phyloP scores from a whole-genome alignment of 2,113 vertebrate genomes.

The Zapus hudsonius region DNA sequence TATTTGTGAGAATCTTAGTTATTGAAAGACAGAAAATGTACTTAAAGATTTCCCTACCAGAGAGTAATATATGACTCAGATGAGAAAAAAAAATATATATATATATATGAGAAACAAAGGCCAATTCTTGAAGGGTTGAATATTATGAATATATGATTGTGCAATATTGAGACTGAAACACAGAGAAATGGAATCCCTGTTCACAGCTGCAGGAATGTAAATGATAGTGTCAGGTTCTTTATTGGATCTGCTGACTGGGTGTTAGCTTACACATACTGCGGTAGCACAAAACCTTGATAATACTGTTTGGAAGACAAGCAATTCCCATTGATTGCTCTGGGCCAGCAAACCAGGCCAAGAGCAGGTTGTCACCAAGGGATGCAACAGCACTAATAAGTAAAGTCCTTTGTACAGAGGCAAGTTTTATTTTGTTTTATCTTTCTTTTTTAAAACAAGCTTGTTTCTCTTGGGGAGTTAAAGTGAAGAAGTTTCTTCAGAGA shows the following conservation, averaged over 20 bases:
- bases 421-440: conserved; percentile 53
- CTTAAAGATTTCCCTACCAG: background rate
- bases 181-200: background rate
- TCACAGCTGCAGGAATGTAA: conserved; percentile 1
- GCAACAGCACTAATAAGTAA: conserved; percentile 42
- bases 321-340: conserved; percentile 3
- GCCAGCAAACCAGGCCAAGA: background rate
- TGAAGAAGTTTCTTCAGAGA: conserved; percentile 65
- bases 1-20: conserved; percentile 11
- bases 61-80: background rate
- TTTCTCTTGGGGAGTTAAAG: conserved; percentile 63
- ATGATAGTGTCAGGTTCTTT: conserved; percentile 16
- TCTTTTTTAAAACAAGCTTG: conserved; percentile 20
- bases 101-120: background rate
- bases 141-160: conserved; percentile 26
- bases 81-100: conserved; percentile 36
- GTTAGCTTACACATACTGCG: background rate
- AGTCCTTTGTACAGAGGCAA: conserved; percentile 19
- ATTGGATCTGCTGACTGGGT: conserved; percentile 17
- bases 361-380: background rate
- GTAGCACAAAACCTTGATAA: background rate
- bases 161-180: conserved; percentile 9
- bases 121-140: background rate
- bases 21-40: background rate
- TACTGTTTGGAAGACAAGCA: background rate